Conservation (phyloP, 1,140 invertebrate genomes). For the Chionoecetes opilio region DNA sequence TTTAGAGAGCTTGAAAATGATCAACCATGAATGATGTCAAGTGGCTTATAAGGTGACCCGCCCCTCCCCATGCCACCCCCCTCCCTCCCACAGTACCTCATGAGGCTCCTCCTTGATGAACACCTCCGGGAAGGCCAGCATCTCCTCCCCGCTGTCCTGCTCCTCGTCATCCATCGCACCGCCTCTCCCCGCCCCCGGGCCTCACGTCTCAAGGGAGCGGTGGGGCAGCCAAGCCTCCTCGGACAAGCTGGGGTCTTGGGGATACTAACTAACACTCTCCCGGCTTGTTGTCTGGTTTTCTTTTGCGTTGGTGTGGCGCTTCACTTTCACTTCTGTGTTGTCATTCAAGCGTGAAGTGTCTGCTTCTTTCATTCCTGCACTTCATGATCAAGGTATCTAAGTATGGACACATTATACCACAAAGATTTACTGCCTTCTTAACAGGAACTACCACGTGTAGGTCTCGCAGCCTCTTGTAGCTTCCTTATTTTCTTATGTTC, state of each 20-base stretch:
- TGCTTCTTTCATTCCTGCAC: neutral
- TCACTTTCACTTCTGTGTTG: neutral
- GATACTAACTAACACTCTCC: neutral
- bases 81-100: neutral
- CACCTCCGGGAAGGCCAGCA: conserved; percentile 2
- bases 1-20: no score
- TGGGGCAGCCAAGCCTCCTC: neutral
- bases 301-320: no score
- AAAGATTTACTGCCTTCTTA: neutral
- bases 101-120: conserved; percentile 45
- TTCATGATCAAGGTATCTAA: neutral
- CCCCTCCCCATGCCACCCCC: neutral
- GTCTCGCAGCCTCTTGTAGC: no score
- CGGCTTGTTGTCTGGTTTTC: no score
- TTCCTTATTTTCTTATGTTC: no score
- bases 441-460: no score
- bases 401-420: neutral
- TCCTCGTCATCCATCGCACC: neutral
- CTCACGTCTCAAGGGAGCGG: neutral
- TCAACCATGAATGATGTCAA: no score
- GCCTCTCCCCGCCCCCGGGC: neutral
- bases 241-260: neutral
- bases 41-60: neutral
- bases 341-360: neutral
- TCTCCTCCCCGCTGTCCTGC: neutral